Conservation (phyloP, 1,140 invertebrate genomes). For the Pseudomyrmex gracilis region DNA sequence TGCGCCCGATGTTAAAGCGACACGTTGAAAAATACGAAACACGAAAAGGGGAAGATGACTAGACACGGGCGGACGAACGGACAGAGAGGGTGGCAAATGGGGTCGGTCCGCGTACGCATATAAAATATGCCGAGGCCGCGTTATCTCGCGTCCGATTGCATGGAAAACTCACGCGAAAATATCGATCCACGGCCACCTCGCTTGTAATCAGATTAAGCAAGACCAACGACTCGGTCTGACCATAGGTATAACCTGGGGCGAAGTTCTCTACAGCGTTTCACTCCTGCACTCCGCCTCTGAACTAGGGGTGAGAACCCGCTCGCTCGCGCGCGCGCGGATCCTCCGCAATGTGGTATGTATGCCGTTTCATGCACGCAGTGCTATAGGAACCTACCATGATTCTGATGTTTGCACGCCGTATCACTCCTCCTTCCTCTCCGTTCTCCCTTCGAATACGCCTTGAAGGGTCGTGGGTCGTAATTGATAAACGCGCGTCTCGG, state of each 20-base stretch:
- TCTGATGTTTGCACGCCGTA: conserved; percentile 55
- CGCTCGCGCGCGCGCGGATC: conserved; percentile 49
- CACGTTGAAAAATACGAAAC: conserved; percentile 36
- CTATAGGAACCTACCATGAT: conserved; percentile 62
- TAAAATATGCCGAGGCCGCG: conserved; percentile 81
- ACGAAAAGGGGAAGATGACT: conserved; percentile 48
- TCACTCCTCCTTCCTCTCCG: conserved; percentile 25
- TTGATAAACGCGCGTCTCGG: conserved; percentile 3
- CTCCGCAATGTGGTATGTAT: conserved; percentile 53
- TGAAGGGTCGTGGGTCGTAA: conserved; percentile 26
- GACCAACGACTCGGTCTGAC: conserved; percentile 74
- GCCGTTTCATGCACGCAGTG: conserved; percentile 36
- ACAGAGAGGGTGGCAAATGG: conserved; percentile 68
- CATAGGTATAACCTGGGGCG: conserved; percentile 69
- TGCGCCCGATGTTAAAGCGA: conserved; percentile 36
- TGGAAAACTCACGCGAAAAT: conserved; percentile 84
- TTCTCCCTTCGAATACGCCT: conserved; percentile 12
- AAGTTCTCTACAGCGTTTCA: conserved; percentile 45
- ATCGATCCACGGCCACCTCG: conserved; percentile 76
- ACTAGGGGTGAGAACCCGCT: background rate
- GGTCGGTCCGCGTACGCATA: conserved; percentile 72
- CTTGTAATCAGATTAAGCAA: conserved; percentile 78
- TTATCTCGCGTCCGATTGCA: conserved; percentile 82
- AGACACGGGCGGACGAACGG: conserved; percentile 34
- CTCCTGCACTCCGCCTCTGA: conserved; percentile 26